Evolutionary conservation across 2,797 vertebrate genomes (phyloP).

Genomic region (Aldrovandia affinis): DNA sequence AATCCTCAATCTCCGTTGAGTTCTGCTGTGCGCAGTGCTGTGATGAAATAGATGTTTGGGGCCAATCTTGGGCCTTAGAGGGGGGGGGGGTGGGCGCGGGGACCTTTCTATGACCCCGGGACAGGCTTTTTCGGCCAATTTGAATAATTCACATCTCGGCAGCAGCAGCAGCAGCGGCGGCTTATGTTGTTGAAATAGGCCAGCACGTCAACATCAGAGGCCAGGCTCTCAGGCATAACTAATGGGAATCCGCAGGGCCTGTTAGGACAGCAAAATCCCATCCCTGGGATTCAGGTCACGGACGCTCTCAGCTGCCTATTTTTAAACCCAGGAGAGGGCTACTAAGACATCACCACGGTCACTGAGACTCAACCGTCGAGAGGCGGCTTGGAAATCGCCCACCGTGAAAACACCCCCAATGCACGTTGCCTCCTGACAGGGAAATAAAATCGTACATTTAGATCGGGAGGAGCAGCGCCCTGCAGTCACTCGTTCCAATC

Average conservation of each 20-base stretch:
- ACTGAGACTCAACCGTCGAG: background rate
- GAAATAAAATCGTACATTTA: background rate
- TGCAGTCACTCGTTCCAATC: background rate
- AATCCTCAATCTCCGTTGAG: background rate
- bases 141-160: constrained; percentile 33
- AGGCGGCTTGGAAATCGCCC: background rate
- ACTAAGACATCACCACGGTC: constrained; percentile 24
- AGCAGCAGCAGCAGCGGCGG: constrained; percentile 41
- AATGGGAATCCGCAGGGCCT: constrained; percentile 50
- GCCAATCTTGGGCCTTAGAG: background rate
- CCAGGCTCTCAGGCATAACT: constrained; percentile 58
- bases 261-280: constrained; percentile 54
- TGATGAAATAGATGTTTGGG: background rate
- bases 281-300: constrained; percentile 59
- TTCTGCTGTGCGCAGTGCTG: background rate
- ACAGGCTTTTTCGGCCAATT: constrained; percentile 44
- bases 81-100: too few species aligned
- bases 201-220: constrained; percentile 52
- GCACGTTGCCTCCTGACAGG: background rate
- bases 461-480: background rate
- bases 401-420: background rate
- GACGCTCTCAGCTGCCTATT: constrained; percentile 45
- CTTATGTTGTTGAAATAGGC: constrained; percentile 53
- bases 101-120: constrained; percentile 23
- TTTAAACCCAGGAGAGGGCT: constrained; percentile 22